Evolutionary conservation across 2,888 invertebrate genomes (phyloP), one percentile per base, ranked within the genome.

Genomic region (Xiphydria camelus): DNA sequence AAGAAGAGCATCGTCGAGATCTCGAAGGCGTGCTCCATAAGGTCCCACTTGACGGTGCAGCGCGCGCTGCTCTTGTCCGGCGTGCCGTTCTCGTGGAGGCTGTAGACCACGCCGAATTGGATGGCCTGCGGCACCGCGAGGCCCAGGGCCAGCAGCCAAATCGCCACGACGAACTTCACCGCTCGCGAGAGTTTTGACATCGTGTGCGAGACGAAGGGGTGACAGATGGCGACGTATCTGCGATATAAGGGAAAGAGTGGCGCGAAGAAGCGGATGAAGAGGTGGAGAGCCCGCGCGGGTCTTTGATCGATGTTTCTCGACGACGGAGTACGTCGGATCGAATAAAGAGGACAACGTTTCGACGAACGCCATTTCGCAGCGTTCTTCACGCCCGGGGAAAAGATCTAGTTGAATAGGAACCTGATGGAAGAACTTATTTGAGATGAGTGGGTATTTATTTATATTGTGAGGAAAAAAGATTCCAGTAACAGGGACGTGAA

Each of bases 141-240:
- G 61, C 86, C 79, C 61, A 91, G 73, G 1, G 92, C 89, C 39
- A 88, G 74, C 4, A 89, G 68, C 94, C 94, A 94, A 61, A 93
- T 88, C 4, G 82, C 71, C 9, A 82, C 69, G 39, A 86, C 80
- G 55, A 88, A 87, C 58, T 88, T 85, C 39, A 91, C 82, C 2
- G 91, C 92, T 45, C 94, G 81, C 18, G 88, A 87, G 25, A 93
- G 77, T 61, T 91, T 90, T 1, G 91, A 91, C 82, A 91, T 86
- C 3, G 88, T 89, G 69, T 91, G 91, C 2, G 87, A 85, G 65
- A 86, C 80, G 63, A 94, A 89, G 0, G 94, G 94, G 55, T 68
- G 65, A 53, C 70, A 66, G 45, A 68, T 70, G 26, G 69, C 66
- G 42, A 64, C 61, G 58, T 68, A 66, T 51, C 67, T 64, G 55